Evolutionary conservation across 2,113 vertebrate genomes (phyloP), one percentile per base, ranked within the genome.

Genomic region (Mionectes macconnelli): DNA sequence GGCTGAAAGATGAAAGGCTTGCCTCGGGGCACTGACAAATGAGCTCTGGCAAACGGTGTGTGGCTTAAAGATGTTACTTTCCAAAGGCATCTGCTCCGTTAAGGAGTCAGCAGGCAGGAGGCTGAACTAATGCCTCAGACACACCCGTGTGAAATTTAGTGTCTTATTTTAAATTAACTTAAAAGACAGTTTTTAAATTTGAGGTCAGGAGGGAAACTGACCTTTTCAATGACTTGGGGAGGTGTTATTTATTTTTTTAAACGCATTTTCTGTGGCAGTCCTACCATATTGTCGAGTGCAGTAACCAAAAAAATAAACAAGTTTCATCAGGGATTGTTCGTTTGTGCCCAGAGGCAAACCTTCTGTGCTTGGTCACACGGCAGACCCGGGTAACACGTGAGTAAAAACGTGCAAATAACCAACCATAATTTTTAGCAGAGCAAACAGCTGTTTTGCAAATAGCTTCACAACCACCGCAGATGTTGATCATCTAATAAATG

Each of bases 1-100:
- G 85, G 63, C 79, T 45, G 37, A 37, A 77, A 94, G 90, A 97
- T 95, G 90, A 97, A 97, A 96, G 86, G 68, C 68, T 95, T 50
- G 90, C 90, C 90, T 83, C 42, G 6, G 75, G 96, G 94, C 45
- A 24, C 90, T 94, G 79, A 93, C 85, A 95, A 94, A 96, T 73
- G 88, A 94, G 79, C 59, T 57, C 76, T 88, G 90, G 90, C 86
- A 93, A 90, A 49, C 27, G 18, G 1, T n/a, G 60, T 24, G 63
- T 53, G 83, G 63, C 90, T 92, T 75, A 44, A 60, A 83, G 89
- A 80, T 62, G 88, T 30, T 55, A 4, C 73, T 59, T 74, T 90
- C 39, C 79, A 30, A 57, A 92, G 94, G 83, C 88, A 74, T 86
- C 82, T 42, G 67, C 68, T 92, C 14, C 14, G 23, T 22, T 17